phyloP scores from a whole-genome alignment of 37 sponge, comb jelly and placozoan genomes.

The Aplysina aerophoba region DNA sequence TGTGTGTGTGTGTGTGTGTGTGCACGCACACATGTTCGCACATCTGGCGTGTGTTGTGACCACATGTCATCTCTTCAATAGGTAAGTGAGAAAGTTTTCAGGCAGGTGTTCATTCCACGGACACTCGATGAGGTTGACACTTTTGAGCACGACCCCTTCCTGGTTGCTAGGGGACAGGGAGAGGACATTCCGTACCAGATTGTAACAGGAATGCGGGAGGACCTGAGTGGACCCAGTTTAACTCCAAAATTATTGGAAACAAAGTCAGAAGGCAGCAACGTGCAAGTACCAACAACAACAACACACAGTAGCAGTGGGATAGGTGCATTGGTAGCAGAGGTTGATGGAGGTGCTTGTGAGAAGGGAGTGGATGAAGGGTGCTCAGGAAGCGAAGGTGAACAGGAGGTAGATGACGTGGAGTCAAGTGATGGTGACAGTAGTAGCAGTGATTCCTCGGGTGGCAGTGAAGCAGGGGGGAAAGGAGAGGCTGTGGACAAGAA shows the following conservation, averaged over 20 bases:
- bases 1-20: slow-evolving; percentile 7
- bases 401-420: background rate
- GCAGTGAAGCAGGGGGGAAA: background rate
- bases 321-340: background rate
- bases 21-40: background rate
- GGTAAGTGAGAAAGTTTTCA: slow-evolving; percentile 89
- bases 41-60: background rate
- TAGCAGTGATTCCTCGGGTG: background rate
- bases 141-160: slow-evolving; percentile 75
- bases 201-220: slow-evolving; percentile 82
- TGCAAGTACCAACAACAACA: background rate
- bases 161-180: slow-evolving; percentile 48
- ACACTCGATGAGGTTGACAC: slow-evolving; percentile 86
- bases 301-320: background rate
- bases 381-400: background rate
- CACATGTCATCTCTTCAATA: slow-evolving; percentile 32
- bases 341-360: background rate
- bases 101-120: slow-evolving; percentile 86
- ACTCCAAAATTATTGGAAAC: slow-evolving; percentile 55
- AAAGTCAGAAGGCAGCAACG: background rate
- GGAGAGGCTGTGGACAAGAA: slow-evolving; percentile 26
- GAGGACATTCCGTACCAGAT: slow-evolving; percentile 71
- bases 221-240: slow-evolving; percentile 69
- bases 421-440: slow-evolving; percentile 1
- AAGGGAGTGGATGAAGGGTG: background rate